Evolutionary conservation across 2,797 vertebrate genomes (phyloP).

Genomic region (Geotrypetes seraphini): DNA sequence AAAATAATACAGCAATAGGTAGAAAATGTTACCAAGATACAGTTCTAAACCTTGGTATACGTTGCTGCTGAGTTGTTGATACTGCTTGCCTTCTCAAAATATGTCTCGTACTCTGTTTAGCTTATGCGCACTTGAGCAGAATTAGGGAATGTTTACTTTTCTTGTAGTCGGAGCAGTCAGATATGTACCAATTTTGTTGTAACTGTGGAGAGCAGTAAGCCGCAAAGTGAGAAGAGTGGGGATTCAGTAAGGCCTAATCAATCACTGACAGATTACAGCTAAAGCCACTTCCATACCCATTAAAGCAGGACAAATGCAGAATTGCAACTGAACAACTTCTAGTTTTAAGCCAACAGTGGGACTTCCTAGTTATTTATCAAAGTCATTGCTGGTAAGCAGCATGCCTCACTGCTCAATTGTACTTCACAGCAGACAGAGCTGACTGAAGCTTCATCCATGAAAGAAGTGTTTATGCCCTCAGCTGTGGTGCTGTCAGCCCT

Average conservation of each 20-base stretch:
- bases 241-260: slow-evolving; percentile 91
- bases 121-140: slow-evolving; percentile 65
- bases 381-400: slow-evolving; percentile 94
- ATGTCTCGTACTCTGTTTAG: slow-evolving; percentile 56
- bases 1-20: not conserved
- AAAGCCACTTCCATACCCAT: slow-evolving; percentile 98
- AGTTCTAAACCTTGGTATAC: slow-evolving; percentile 13
- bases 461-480: slow-evolving; percentile 98
- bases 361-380: slow-evolving; percentile 99
- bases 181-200: slow-evolving; percentile 82
- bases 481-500: slow-evolving; percentile 96
- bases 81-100: slow-evolving; percentile 40
- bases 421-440: slow-evolving; percentile 88
- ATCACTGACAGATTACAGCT: slow-evolving; percentile 99
- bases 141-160: slow-evolving; percentile 83
- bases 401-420: slow-evolving; percentile 88
- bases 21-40: slow-evolving; percentile 21
- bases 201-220: slow-evolving; percentile 68
- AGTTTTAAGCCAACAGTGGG: slow-evolving; percentile 98
- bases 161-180: slow-evolving; percentile 80
- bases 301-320: slow-evolving; percentile 99
- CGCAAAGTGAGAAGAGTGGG: slow-evolving; percentile 62
- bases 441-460: slow-evolving; percentile 84
- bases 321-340: slow-evolving; percentile 99
- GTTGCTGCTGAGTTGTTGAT: slow-evolving; percentile 19